These are phyloP conservation scores for Andinoacara biseriatus DNA, from an alignment of 2,113 vertebrate species.

Conservation along the genomic window DNA sequence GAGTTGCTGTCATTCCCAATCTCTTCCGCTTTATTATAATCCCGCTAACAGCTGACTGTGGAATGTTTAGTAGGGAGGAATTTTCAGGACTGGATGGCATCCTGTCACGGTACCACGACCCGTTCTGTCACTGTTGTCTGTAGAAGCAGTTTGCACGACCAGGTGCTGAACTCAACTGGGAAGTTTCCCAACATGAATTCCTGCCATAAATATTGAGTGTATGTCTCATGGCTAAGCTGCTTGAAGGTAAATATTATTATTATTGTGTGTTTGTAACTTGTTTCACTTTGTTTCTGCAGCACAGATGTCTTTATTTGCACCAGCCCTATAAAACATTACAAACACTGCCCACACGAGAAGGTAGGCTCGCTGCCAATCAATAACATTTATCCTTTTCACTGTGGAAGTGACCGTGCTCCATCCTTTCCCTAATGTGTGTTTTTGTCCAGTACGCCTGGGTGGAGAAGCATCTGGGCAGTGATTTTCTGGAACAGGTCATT, in stretches of 20 bases:
- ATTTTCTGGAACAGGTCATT: slow-evolving; percentile 92
- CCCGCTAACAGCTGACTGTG: no score
- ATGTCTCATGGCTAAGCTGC: not conserved
- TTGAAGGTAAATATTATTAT: not conserved
- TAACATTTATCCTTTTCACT: not conserved
- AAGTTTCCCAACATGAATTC: not conserved
- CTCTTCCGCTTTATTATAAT: no score
- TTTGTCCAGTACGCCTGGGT: slow-evolving; percentile 91
- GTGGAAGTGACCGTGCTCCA: not conserved
- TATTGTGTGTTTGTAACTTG: not conserved
- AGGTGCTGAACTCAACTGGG: not conserved
- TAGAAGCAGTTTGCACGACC: no score
- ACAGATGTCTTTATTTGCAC: slow-evolving; percentile 98
- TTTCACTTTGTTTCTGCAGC: slow-evolving; percentile 74
- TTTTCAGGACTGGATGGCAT: no score
- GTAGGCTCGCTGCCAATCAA: slow-evolving; percentile 74
- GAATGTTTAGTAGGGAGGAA: no score
- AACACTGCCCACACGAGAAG: slow-evolving; percentile 93
- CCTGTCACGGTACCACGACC: no score
- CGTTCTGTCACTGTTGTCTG: no score
- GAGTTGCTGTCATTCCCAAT: no score
- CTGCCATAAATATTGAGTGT: not conserved
- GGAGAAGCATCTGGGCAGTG: slow-evolving; percentile 90
- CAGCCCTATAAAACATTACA: slow-evolving; percentile 91
- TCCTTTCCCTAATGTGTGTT: slow-evolving; percentile 26